Evolutionary conservation across 2,888 invertebrate species (phyloP), one percentile per base, ranked within the genome.

Genomic region (Dasysyrphus albostriatus): DNA sequence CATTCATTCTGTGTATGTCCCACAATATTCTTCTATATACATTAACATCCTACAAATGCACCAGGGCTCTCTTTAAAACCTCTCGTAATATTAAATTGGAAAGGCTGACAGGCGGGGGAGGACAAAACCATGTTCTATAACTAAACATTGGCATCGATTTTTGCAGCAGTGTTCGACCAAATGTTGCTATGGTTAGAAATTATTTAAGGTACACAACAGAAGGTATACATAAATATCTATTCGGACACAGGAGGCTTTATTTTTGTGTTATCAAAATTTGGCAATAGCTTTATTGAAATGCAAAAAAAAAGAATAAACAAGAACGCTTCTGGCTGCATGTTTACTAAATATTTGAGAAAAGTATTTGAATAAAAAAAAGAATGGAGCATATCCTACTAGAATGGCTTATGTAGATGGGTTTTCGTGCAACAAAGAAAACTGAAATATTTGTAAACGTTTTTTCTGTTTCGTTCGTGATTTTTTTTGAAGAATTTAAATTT

Each of bases 151-250:
- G 74, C 79, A 74, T 61, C 73, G 63, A 73, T 74, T 70, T 59
- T 61, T 49, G 69, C 39, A 69, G n/a, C 69, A 74, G 39, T 83
- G 83, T 83, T 54, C 69, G 61, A 39, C 83, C 78, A 83, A 83
- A 79, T 83, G 83, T 70, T 83, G 74, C 83, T 69, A 51, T 83
- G 83, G 76, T 77, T 72, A 34, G 51, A 67, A 72, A 73, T 72
- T 77, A 59, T 82, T 76, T 82, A 54, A 72, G 58, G 34, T 58
- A 37, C 39, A 51, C 39, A 7, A 14, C 29, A 29, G 29, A 8
- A 54, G 29, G 1, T 7, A 8, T 24, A 61, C 14, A 61, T 24
- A 61, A 61, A 42, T 37, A 16, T 47, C 32, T 19, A 67, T 12
- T 49, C 19, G 32, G 58, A 24, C 54, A 19, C 54, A 63, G 54